Percentiles rank a stretch among this genome's conserved stretches.
phyloP scores from a whole-genome alignment of 2,113 vertebrate genomes.

The Charadrius vociferus region DNA sequence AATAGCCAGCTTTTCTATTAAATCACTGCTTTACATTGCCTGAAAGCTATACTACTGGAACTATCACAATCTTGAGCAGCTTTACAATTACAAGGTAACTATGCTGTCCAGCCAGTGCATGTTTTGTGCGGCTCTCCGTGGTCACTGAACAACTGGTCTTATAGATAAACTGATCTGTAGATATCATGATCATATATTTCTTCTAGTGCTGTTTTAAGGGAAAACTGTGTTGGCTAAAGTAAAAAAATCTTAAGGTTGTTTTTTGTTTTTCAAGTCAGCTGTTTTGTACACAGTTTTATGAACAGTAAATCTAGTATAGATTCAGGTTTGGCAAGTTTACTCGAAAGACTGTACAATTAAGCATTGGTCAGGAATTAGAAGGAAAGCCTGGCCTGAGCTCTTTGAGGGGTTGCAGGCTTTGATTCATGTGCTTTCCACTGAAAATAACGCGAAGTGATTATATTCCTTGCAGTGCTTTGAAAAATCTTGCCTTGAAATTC shows the following conservation, averaged over 20 bases:
- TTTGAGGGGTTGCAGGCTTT: neutral
- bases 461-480: neutral
- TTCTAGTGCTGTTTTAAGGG: neutral
- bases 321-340: neutral
- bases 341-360: neutral
- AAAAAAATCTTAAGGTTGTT: neutral
- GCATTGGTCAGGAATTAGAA: neutral
- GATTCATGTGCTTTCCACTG: neutral
- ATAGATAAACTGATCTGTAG: neutral
- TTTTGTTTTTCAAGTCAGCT: neutral
- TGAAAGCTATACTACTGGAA: neutral
- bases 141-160: neutral
- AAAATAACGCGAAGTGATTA: neutral
- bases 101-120: neutral
- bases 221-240: neutral
- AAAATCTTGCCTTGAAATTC: conserved; percentile 34
- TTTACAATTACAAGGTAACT: neutral
- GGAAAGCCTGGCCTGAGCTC: neutral
- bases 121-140: neutral
- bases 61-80: neutral
- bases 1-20: neutral
- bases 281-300: neutral
- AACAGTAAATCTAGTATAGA: neutral
- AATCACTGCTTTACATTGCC: neutral
- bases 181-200: neutral